Evolutionary conservation across 2,888 invertebrate genomes (phyloP).

Genomic region (Notodonta dromedarius): DNA sequence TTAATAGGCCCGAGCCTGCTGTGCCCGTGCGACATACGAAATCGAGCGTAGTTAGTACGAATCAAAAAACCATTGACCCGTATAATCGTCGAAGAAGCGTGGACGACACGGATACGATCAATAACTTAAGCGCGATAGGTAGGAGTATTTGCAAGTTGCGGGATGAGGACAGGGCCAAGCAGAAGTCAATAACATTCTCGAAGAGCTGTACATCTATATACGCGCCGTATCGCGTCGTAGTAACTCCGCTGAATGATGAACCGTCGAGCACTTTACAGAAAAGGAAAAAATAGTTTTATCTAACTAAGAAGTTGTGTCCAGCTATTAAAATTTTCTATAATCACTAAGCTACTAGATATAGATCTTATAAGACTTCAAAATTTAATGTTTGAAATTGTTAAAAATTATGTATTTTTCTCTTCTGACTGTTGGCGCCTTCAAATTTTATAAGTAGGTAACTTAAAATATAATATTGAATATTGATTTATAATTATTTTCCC

Average conservation of each 20-base stretch:
- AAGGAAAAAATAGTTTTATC: slow-evolving; percentile 43
- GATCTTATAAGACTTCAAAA: slow-evolving; percentile 33
- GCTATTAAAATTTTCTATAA: slow-evolving; percentile 18
- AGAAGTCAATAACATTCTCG: slow-evolving; percentile 68
- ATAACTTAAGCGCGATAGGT: slow-evolving; percentile 76
- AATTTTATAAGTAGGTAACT: slow-evolving; percentile 51
- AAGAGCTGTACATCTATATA: slow-evolving; percentile 75
- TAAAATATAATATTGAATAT: slow-evolving; percentile 38
- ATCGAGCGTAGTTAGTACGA: slow-evolving; percentile 57
- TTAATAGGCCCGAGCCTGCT: slow-evolving; percentile 54
- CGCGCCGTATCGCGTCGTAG: slow-evolving; percentile 68
- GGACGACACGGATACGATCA: slow-evolving; percentile 64
- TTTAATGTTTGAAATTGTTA: slow-evolving; percentile 43
- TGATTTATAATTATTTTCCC: slow-evolving; percentile 16
- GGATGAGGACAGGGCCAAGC: slow-evolving; percentile 63
- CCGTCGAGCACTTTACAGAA: slow-evolving; percentile 42
- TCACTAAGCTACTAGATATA: slow-evolving; percentile 27
- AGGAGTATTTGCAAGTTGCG: slow-evolving; percentile 72
- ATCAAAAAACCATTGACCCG: slow-evolving; percentile 53
- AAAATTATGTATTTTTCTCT: slow-evolving; percentile 46
- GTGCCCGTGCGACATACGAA: slow-evolving; percentile 62
- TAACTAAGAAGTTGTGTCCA: slow-evolving; percentile 22
- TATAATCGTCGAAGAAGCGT: slow-evolving; percentile 54
- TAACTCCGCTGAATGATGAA: slow-evolving; percentile 66
- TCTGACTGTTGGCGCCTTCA: slow-evolving; percentile 56